Base-by-base conservation (phyloP, 2,113 vertebrate genomes). In the Eublepharis macularius region DNA sequence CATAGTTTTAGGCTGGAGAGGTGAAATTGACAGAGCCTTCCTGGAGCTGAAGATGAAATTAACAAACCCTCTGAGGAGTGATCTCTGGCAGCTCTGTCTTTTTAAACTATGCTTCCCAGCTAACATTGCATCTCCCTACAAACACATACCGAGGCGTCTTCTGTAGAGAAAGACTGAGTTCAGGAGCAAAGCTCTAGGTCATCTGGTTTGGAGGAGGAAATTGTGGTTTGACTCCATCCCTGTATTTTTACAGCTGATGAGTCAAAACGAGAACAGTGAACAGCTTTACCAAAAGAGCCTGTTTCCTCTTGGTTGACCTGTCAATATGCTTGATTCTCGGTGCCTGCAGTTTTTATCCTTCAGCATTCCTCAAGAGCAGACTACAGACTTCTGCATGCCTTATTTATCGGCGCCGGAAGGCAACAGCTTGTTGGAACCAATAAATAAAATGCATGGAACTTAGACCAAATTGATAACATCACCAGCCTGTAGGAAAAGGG, bases 231-330 rank as follows among this genome's bases (percentile, higher is more conserved):
- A 91, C 75, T 43, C 84, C 49, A 60, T 88, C 86, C 79, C 79
- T 91, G 80, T 81, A 76, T 76, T 91, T 75, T 75, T 63, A 39
- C 86, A 89, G 82, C 72, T 76, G 70, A 54, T 81, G 91, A 88
- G 75, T 72, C 81, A 47, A 88, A 92, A 80, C 80, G 83, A 90
- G 86, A 93, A 70, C 81, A 47, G 43, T n/a, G n/a, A n/a, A n/a
- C 13, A 68, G n/a, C 54, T 60, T 75, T 54, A 57, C 34, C 68
- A 24, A 73, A 84, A 87, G 75, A 81, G 54, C 60, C 72, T 43
- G 34, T 85, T 91, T 60, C 45, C 12, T 21, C 69, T 26, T 36
- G 4, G 16, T 82, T 12, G 63, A 57, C 80, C 83, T 16, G 26
- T 90, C 74, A 45, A 24, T 21, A 45, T 78, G 57, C 76, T 93